Base-by-base conservation (phyloP, 2,113 vertebrate species). In the Trematomus loennbergii region DNA sequence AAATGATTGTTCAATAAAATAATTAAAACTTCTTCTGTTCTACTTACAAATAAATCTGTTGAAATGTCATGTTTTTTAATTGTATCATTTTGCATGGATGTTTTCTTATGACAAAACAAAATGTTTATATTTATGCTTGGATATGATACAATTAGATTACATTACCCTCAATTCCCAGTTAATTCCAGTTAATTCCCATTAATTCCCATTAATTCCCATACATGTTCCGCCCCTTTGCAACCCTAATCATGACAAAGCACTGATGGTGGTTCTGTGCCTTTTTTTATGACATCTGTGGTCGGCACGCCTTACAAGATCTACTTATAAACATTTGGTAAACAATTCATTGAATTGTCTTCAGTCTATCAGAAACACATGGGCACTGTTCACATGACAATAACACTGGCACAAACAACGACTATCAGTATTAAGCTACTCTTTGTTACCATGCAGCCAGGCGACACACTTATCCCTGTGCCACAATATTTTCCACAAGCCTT, bases 401-500 rank as follows among this genome's bases (percentile, higher is more conserved):
- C 29, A 67, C 6, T 36, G 29, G 36, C 65, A 67, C 3, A 53
- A 53, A 36, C 48, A 67, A 17, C 53, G n/a, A 53, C 52, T 67
- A n/a, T 67, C 52, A 12, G 75, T 54, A 74, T 69, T 72, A 64
- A 60, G 60, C 22, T 73, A 46, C 46, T 60, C 29, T 67, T 62
- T 77, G 71, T 81, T 75, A 58, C 75, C 53, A 69, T 79, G 76
- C 33, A 86, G 68, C 57, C 78, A 79, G 78, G 73, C 59, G 53
- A 52, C 71, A 76, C 53, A 25, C 54, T 45, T 75, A 54, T 85
- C 60, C 29, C 16, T 60, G 43, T 78, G 78, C 25, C 52, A 78
- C 82, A 82, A 78, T 64, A 79, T 81, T 87, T 92, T 90, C 86
- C 81, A 76, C 43, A 75, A 79, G 66, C 15, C 29, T 76, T 86